Percentiles rank a stretch among this genome's conserved stretches.
These are phyloP conservation scores for Nomada fucata DNA, from an alignment of 2,888 invertebrate species.

Conservation along the genomic window DNA sequence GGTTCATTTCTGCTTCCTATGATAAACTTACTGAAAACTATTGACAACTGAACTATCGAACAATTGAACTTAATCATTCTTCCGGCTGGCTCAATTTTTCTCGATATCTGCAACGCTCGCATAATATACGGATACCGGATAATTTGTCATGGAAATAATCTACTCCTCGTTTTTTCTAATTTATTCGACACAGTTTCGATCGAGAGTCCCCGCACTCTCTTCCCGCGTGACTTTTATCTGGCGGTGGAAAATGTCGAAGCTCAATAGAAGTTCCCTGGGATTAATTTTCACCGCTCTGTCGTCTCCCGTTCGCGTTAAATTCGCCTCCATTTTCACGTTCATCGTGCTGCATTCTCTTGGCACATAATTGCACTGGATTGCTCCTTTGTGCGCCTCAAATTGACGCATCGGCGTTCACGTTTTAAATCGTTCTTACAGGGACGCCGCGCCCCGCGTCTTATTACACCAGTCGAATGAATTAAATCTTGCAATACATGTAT, in stretches of 20 bases:
- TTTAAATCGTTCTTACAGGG: conserved; percentile 6
- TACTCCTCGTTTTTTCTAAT: conserved; percentile 16
- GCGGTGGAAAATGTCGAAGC: conserved; percentile 45
- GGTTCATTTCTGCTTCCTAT: no score
- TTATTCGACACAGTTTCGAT: conserved; percentile 18
- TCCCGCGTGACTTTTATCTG: conserved; percentile 45
- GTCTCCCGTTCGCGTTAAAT: conserved; percentile 50
- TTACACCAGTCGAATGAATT: not conserved
- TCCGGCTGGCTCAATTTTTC: no score
- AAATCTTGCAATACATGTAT: no score
- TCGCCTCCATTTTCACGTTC: conserved; percentile 46
- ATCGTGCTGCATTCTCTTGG: conserved; percentile 40
- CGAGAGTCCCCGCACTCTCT: conserved; percentile 27
- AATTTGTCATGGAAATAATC: conserved; percentile 13
- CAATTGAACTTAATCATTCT: no score
- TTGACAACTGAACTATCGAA: no score
- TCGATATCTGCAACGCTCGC: no score
- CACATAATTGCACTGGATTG: conserved; percentile 51
- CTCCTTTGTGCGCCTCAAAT: conserved; percentile 51
- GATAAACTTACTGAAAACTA: no score
- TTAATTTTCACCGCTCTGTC: conserved; percentile 51
- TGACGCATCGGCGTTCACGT: conserved; percentile 35
- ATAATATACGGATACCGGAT: not conserved
- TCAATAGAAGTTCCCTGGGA: conserved; percentile 42
- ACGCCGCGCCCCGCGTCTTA: conserved; percentile 5